Evolutionary conservation across 2,888 invertebrate genomes (phyloP).

Genomic region (Petrolisthes manimaculis): DNA sequence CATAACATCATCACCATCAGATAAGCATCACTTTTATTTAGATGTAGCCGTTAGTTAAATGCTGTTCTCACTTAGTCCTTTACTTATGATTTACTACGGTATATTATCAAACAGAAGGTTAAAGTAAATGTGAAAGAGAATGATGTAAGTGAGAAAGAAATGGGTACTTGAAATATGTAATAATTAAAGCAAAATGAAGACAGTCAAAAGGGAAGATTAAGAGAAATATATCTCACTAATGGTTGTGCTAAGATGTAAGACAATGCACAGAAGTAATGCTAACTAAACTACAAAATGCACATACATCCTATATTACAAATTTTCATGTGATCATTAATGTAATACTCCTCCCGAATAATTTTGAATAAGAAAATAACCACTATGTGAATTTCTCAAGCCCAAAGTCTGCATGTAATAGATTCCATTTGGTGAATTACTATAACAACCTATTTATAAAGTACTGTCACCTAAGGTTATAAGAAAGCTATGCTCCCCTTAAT

Average conservation of each 20-base stretch:
- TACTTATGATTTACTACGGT: too few relatives aligned
- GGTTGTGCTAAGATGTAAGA: not conserved
- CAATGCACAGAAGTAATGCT: not conserved
- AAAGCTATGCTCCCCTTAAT: too few relatives aligned
- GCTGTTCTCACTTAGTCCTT: not conserved
- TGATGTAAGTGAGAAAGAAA: too few relatives aligned
- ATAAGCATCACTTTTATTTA: not conserved
- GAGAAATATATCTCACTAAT: not conserved
- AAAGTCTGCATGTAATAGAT: too few relatives aligned
- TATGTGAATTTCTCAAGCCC: too few relatives aligned
- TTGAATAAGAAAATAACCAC: too few relatives aligned
- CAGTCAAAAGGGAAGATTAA: not conserved
- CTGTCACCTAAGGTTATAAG: too few relatives aligned
- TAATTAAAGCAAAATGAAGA: not conserved
- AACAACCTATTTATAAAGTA: too few relatives aligned
- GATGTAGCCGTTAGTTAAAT: not conserved
- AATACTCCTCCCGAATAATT: too few relatives aligned
- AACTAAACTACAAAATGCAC: not conserved
- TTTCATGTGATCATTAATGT: not conserved
- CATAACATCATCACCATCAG: constrained; percentile 31
- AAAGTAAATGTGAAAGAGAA: too few relatives aligned
- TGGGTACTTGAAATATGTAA: not conserved
- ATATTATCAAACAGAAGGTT: too few relatives aligned
- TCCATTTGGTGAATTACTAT: too few relatives aligned
- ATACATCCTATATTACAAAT: not conserved